Evolutionary conservation across 1,140 invertebrate species (phyloP).

Genomic region (Latrodectus geometricus): DNA sequence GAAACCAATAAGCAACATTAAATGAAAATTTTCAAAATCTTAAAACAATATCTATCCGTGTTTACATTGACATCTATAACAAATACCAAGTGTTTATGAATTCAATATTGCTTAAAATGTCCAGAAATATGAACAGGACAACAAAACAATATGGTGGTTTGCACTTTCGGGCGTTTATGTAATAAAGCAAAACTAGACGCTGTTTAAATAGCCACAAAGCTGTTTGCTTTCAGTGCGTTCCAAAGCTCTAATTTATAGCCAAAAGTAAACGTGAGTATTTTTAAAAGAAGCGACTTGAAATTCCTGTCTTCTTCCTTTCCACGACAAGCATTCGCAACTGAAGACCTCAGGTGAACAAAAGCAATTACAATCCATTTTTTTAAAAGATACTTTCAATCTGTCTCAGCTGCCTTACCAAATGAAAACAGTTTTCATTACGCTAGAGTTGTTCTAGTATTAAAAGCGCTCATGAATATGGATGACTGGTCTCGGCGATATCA

Average conservation of each 20-base stretch:
- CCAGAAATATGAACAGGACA: no score
- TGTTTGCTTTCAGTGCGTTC: slow-evolving; percentile 32
- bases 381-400: slow-evolving; percentile 12
- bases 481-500: no score
- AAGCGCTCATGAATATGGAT: no score
- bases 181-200: background rate
- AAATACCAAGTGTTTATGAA: no score
- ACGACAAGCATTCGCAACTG: slow-evolving; percentile 24
- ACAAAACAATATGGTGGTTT: no score
- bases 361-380: slow-evolving; percentile 6
- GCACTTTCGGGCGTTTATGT: background rate
- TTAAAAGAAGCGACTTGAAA: slow-evolving; percentile 39
- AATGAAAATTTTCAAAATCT: no score
- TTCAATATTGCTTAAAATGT: no score
- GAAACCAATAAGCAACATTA: no score
- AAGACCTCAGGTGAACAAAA: slow-evolving; percentile 15
- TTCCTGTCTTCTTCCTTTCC: slow-evolving; percentile 4
- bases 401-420: background rate
- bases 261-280: slow-evolving; percentile 39
- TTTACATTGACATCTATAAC: no score
- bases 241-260: slow-evolving; percentile 5
- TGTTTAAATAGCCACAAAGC: background rate
- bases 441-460: no score
- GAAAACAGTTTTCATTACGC: no score
- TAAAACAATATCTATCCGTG: no score